Percentiles rank a stretch among this genome's conserved stretches.
These are phyloP conservation scores for Clusia tigrina DNA, from an alignment of 2,888 invertebrate species.

Conservation along the genomic window DNA sequence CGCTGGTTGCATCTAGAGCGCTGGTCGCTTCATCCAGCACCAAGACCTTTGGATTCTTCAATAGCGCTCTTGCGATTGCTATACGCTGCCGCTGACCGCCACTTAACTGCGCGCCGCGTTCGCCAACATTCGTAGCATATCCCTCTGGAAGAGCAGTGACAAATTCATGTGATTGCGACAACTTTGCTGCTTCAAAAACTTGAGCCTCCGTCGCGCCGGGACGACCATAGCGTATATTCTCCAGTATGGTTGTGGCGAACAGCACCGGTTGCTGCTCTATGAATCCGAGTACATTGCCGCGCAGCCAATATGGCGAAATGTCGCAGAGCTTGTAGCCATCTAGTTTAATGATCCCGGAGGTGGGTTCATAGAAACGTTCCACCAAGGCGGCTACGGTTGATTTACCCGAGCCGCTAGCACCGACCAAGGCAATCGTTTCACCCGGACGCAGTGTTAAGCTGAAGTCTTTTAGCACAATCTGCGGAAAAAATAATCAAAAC, in stretches of 20 bases:
- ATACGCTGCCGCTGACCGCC: slow-evolving; percentile 96
- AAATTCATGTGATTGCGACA: slow-evolving; percentile 94
- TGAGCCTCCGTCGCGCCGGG: slow-evolving; percentile 75
- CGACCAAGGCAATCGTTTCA: slow-evolving; percentile 88
- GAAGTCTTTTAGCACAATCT: slow-evolving; percentile 83
- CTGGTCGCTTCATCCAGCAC: slow-evolving; percentile 96
- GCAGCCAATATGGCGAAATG: slow-evolving; percentile 77
- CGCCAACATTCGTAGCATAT: slow-evolving; percentile 87
- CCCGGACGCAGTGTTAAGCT: slow-evolving; percentile 84
- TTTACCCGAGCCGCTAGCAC: slow-evolving; percentile 94
- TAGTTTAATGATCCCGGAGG: slow-evolving; percentile 58
- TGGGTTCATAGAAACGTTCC: slow-evolving; percentile 74
- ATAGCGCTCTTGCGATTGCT: slow-evolving; percentile 91
- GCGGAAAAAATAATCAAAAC: slow-evolving; percentile 40
- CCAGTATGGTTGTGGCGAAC: slow-evolving; percentile 88
- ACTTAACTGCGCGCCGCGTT: slow-evolving; percentile 89
- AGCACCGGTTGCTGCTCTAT: slow-evolving; percentile 94
- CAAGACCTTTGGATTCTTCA: slow-evolving; percentile 88
- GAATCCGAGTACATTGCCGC: slow-evolving; percentile 83
- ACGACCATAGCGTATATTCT: slow-evolving; percentile 92
- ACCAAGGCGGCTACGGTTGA: slow-evolving; percentile 89
- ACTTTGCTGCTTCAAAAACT: slow-evolving; percentile 79
- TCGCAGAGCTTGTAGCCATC: slow-evolving; percentile 61
- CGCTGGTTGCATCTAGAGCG: slow-evolving; percentile 92
- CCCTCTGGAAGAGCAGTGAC: slow-evolving; percentile 81